Evolutionary conservation across 2,888 invertebrate species (phyloP).

Genomic region (Cantharis lateralis): DNA sequence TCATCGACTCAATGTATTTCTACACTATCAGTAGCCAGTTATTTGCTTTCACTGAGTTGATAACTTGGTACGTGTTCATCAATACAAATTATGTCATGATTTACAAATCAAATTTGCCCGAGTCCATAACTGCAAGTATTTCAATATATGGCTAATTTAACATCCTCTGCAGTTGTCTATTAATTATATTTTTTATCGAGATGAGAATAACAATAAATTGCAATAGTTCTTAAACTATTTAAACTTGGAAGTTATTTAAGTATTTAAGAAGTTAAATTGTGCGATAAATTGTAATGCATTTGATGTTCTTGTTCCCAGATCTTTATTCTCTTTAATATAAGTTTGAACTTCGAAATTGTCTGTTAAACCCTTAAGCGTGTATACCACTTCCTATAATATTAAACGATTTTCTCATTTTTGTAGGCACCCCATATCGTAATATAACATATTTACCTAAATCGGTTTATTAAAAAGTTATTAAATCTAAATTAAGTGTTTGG

Average conservation of each 20-base stretch:
- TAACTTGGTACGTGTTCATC: not conserved
- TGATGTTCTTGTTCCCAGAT: not conserved
- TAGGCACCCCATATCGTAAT: not conserved
- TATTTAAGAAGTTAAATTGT: not conserved
- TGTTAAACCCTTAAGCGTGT: not conserved
- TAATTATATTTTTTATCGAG: not conserved
- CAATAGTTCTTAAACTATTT: not conserved
- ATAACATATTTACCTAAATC: not conserved
- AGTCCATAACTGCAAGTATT: not conserved
- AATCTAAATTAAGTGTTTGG: not conserved
- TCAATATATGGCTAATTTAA: not conserved
- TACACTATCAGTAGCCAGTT: not conserved
- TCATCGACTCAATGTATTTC: not conserved
- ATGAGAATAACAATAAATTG: not conserved
- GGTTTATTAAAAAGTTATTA: not conserved
- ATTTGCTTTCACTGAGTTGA: not conserved
- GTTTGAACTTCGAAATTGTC: not conserved
- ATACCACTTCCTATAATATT: not conserved
- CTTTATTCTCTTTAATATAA: not conserved
- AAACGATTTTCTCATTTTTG: not conserved
- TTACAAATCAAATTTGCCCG: not conserved
- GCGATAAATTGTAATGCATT: not conserved
- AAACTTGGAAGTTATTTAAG: not conserved
- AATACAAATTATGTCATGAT: not conserved
- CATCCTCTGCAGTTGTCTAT: not conserved